phyloP scores from a whole-genome alignment of 2,113 vertebrate species.

The Microtus ochrogaster region DNA sequence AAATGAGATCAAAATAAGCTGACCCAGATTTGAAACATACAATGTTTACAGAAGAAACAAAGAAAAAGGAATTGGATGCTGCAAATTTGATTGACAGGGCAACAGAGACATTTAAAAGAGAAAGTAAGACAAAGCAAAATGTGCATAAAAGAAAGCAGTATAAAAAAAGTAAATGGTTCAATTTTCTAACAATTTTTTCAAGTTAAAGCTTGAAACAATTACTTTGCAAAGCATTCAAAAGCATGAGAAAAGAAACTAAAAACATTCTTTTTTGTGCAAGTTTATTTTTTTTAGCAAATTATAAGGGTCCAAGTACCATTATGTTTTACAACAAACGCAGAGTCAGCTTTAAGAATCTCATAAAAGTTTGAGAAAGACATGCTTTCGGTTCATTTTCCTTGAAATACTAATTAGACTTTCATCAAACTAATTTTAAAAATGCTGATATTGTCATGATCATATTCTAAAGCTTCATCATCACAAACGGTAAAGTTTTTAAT shows the following conservation, averaged over 20 bases:
- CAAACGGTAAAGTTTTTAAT: background rate
- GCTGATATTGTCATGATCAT: conserved; percentile 7
- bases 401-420: conserved; percentile 52
- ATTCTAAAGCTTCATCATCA: conserved; percentile 7
- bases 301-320: conserved; percentile 63
- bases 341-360: conserved; percentile 67
- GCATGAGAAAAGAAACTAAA: conserved; percentile 59
- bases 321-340: conserved; percentile 50
- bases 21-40: conserved; percentile 67
- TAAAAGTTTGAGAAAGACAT: conserved; percentile 36
- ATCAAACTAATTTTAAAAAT: conserved; percentile 49
- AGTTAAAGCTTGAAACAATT: conserved; percentile 74
- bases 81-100: conserved; percentile 57
- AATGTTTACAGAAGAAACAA: conserved; percentile 48
- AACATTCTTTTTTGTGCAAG: conserved; percentile 49
- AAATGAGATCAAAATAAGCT: conserved; percentile 60
- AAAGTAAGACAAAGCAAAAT: conserved; percentile 72
- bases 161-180: conserved; percentile 61
- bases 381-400: conserved; percentile 41
- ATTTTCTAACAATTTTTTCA: conserved; percentile 70
- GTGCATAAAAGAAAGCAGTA: conserved; percentile 60
- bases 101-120: conserved; percentile 52
- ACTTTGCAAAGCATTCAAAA: conserved; percentile 61
- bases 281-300: conserved; percentile 68
- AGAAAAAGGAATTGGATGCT: background rate